A percentile compares a stretch with the other conserved stretches of the same genome.
Evolutionary conservation across 2,113 vertebrate species (phyloP).

Genomic region (Perca flavescens): DNA sequence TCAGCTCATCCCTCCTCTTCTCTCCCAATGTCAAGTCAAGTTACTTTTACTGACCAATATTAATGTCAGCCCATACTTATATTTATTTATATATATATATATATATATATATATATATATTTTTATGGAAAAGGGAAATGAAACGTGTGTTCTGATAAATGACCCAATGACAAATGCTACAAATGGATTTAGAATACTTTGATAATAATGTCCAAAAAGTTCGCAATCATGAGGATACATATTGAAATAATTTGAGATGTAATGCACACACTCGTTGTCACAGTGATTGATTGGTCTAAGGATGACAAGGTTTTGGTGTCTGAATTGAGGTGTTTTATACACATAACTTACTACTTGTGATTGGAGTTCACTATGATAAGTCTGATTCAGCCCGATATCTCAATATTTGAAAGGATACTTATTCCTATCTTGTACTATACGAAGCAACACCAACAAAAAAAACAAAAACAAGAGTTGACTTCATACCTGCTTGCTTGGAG

Average conservation of each 20-base stretch:
- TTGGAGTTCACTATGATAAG: neutral
- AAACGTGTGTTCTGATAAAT: neutral
- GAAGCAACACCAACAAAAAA: neutral
- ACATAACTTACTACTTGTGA: too few relatives aligned
- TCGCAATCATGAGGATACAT: neutral
- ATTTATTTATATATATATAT: too few relatives aligned
- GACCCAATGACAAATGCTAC: neutral
- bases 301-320: neutral
- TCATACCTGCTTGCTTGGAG: slow-evolving; percentile 86
- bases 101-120: too few relatives aligned
- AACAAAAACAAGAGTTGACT: neutral
- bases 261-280: neutral
- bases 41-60: neutral
- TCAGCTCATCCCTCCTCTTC: neutral
- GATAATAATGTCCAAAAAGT: neutral
- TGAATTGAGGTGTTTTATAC: neutral
- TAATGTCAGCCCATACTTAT: too few relatives aligned
- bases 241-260: neutral
- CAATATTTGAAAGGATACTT: too few relatives aligned
- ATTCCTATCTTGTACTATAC: neutral
- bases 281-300: neutral
- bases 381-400: neutral
- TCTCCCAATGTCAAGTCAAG: neutral
- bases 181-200: too few relatives aligned
- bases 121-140: neutral